Base-by-base conservation (phyloP, 2,113 vertebrate genomes). In the Notothenia coriiceps region DNA sequence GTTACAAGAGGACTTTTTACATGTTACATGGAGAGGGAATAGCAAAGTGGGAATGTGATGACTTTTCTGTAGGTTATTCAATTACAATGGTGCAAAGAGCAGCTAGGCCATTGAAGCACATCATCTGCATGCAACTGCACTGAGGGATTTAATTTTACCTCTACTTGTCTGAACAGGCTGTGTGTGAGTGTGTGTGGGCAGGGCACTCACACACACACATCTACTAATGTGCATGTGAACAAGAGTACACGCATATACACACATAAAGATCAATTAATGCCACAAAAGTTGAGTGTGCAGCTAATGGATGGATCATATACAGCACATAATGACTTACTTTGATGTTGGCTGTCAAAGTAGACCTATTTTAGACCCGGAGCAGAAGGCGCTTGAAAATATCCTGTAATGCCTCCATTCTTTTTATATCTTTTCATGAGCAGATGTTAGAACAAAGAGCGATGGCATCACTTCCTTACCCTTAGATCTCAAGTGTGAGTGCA, bases 1-100 rank as follows among this genome's bases (percentile, higher is more conserved):
- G 96, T 95, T 96, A 96, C 96, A 96, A 93, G 93, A 94, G 93
- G 91, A 94, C 94, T 95, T 96, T 95, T 92, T 92, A 88, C 90
- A 95, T 88, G 81, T 78, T 88, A 84, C 87, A 89, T 81, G 88
- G 89, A 88, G 89, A 91, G 88, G 82, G 79, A 86, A 89, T 75
- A 82, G 88, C 91, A 93, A 90, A 91, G 90, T 89, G 88, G 90
- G 87, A 90, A 93, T 91, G 88, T 88, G 89, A 90, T 87, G 88
- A 90, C 89, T 94, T 93, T 93, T 94, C 88, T 91, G 89, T 89
- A 90, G 90, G 91, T 95, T 94, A 95, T 95, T 95, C 92, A 91
- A 94, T 93, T 93, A 95, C 90, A 89, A 82, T 82, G 82, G 84
- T 88, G 86, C 86, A 88, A 92, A 91, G 90, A 94, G 88, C 86